These are phyloP conservation scores for Ciconia boyciana DNA, from an alignment of 2,113 vertebrate species.

Conservation along the genomic window DNA sequence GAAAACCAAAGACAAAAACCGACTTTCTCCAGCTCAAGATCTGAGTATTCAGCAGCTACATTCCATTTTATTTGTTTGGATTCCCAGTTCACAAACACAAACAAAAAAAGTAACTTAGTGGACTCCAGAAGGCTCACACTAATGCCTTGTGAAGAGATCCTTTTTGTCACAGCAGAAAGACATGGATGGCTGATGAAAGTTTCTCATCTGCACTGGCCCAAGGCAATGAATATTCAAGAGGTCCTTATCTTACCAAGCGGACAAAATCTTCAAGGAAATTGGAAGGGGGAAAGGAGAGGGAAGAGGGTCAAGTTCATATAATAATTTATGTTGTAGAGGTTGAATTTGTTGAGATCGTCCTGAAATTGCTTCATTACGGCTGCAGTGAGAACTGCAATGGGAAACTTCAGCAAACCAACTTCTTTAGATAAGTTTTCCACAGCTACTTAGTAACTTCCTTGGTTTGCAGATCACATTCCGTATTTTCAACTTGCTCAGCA, in stretches of 20 bases:
- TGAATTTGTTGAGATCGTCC: background rate
- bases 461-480: constrained; percentile 55
- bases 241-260: constrained; percentile 54
- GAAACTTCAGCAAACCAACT: background rate
- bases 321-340: background rate
- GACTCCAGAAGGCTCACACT: background rate
- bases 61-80: constrained; percentile 25
- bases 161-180: background rate
- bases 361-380: background rate
- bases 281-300: background rate
- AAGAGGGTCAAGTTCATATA: constrained; percentile 4
- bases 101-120: background rate
- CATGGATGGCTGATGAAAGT: background rate
- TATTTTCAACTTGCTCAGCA: constrained; percentile 40
- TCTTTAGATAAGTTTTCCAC: constrained; percentile 21
- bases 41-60: constrained; percentile 58
- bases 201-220: background rate
- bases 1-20: constrained; percentile 76
- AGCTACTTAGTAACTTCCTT: constrained; percentile 45
- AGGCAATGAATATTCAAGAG: constrained; percentile 24
- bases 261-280: constrained; percentile 33
- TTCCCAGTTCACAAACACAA: constrained; percentile 8
- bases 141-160: background rate
- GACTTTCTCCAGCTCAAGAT: constrained; percentile 65
- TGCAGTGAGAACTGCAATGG: background rate